Evolutionary conservation across 2,888 invertebrate genomes (phyloP).

Genomic region (Oscheius myriophilus): DNA sequence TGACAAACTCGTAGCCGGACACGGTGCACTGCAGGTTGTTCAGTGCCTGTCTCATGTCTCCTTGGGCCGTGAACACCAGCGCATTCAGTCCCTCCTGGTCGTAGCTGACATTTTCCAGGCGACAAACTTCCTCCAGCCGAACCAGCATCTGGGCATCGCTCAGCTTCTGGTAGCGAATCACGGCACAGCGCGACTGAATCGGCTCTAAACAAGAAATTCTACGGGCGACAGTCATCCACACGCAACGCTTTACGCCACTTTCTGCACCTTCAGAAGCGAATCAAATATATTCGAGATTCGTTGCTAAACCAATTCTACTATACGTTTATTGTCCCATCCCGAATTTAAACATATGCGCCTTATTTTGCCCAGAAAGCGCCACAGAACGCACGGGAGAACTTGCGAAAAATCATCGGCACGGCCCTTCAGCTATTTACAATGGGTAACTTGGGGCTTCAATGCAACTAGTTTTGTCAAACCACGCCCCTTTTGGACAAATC

Average conservation of each 20-base stretch:
- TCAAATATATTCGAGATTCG: no score
- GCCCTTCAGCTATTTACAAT: no score
- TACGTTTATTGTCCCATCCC: no score
- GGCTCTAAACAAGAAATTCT: conserved; percentile 78
- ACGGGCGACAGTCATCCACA: not conserved
- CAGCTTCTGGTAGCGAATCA: conserved; percentile 89
- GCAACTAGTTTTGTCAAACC: no score
- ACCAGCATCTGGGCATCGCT: conserved; percentile 89
- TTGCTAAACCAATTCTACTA: no score
- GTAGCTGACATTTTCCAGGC: conserved; percentile 77
- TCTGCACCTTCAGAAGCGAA: no score
- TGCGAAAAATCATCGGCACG: no score
- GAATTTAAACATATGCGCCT: no score
- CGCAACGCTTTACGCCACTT: not conserved
- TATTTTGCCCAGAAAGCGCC: no score
- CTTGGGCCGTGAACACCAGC: conserved; percentile 96
- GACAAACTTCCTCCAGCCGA: conserved; percentile 79
- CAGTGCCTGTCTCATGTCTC: conserved; percentile 95
- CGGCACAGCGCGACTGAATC: conserved; percentile 96
- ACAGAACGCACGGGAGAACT: no score
- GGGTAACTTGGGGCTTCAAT: no score
- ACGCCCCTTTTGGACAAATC: no score
- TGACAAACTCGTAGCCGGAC: conserved; percentile 90
- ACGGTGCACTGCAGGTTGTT: conserved; percentile 96
- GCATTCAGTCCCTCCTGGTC: conserved; percentile 93